Percentiles rank a stretch among this genome's conserved stretches.
phyloP scores from a whole-genome alignment of 2,888 invertebrate species.

The Glaucopsyche alexis region DNA sequence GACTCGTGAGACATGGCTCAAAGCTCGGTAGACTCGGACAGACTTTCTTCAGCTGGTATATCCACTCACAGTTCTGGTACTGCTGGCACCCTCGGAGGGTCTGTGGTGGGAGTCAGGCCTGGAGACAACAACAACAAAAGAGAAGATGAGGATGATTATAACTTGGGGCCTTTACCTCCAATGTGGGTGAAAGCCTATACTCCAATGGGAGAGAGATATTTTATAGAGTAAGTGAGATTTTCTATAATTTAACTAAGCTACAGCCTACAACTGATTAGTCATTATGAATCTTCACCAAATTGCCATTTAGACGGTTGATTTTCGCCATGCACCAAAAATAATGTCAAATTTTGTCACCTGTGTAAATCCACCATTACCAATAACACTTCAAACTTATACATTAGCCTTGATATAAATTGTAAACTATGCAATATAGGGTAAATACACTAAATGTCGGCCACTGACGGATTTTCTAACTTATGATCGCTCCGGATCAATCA shows the following conservation, averaged over 20 bases:
- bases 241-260: neutral
- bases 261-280: neutral
- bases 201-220: slow-evolving; percentile 97
- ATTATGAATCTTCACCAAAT: neutral
- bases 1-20: slow-evolving; percentile 58
- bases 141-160: slow-evolving; percentile 85
- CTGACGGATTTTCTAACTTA: too few species aligned
- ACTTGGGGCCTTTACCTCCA: slow-evolving; percentile 93
- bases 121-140: slow-evolving; percentile 64
- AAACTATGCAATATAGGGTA: too few species aligned
- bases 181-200: slow-evolving; percentile 99
- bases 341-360: too few species aligned
- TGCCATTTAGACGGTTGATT: neutral
- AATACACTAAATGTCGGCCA: too few species aligned
- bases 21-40: slow-evolving; percentile 72
- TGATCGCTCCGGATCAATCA: too few species aligned
- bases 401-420: too few species aligned
- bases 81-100: slow-evolving; percentile 71
- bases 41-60: slow-evolving; percentile 73
- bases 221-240: slow-evolving; percentile 90
- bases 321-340: neutral
- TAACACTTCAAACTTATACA: too few species aligned
- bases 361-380: too few species aligned
- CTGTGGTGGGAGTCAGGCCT: slow-evolving; percentile 70
- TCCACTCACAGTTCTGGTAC: slow-evolving; percentile 75